Evolutionary conservation across 2,113 vertebrate species (phyloP).

Genomic region (Megalops atlanticus): DNA sequence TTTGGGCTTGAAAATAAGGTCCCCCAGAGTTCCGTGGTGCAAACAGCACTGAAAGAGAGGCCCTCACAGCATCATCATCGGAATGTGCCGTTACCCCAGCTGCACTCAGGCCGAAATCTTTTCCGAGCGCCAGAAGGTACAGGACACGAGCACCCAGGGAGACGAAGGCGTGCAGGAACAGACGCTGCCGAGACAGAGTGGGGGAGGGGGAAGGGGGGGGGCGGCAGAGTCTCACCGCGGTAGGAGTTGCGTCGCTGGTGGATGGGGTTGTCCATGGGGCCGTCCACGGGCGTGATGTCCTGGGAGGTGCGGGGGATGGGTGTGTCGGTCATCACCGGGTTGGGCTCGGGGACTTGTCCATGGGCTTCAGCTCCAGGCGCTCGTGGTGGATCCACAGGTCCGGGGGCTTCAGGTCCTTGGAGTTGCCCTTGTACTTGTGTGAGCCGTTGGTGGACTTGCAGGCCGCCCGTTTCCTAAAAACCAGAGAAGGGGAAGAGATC

Average conservation of each 20-base stretch:
- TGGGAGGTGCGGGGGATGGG: conserved; percentile 94
- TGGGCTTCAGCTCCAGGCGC: conserved; percentile 93
- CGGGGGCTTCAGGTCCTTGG: conserved; percentile 95
- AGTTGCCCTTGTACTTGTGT: conserved; percentile 96
- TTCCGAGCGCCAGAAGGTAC: not conserved
- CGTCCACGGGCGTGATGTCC: conserved; percentile 91
- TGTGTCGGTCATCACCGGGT: conserved; percentile 95
- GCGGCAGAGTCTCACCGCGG: conserved; percentile 73
- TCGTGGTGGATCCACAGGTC: conserved; percentile 99
- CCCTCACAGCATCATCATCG: too few relatives aligned
- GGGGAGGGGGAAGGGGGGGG: conserved; percentile 15
- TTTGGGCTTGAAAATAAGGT: too few relatives aligned
- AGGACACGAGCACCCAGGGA: not conserved
- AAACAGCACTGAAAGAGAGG: too few relatives aligned
- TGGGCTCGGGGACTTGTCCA: conserved; percentile 95
- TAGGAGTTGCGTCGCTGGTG: conserved; percentile 96
- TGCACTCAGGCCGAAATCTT: not conserved
- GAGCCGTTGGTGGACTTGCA: conserved; percentile 93
- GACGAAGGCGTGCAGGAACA: not conserved
- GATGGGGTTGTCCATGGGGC: conserved; percentile 85
- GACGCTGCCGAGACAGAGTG: not conserved
- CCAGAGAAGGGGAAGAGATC: not conserved
- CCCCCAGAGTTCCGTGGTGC: too few relatives aligned
- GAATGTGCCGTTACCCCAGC: not conserved
- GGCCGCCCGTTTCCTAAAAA: conserved; percentile 87